Base-by-base conservation (phyloP, 2,113 vertebrate species). In the Scytalopus superciliaris region DNA sequence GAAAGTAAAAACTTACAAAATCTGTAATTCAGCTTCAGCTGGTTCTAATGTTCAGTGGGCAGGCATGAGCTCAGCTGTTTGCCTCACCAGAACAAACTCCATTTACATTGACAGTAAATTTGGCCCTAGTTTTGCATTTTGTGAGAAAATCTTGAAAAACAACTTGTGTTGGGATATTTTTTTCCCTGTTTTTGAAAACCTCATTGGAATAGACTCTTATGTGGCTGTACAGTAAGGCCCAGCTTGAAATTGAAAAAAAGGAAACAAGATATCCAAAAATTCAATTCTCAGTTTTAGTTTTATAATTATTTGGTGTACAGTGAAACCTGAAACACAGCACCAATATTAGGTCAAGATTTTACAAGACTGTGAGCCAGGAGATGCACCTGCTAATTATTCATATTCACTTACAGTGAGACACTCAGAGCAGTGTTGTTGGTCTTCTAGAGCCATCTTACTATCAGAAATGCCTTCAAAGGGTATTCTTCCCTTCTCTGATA, bases 131-230 rank as follows among this genome's bases (percentile, higher is more conserved):
- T 88, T 70, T 86, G 33, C 47, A 7, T 80, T 87, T 86, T 62
- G 74, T 70, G 67, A 89, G 30, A 52, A 12, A 95, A 84, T 74
- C 35, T 80, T 86, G 62, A 95, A 87, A 92, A 96, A 89, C 31
- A 95, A 47, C 37, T 66, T 74, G 35, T 45, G 88, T 33, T 28
- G 66, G 39, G 27, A 64, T 35, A 30, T 62, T 18, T 18, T 47
- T 4, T 8, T 2, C 0, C 3, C 30, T 13, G 1, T 57, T 96
- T 83, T 75, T 50, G 37, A 88, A 69, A 87, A 40, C 55, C 73
- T 89, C 3, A 3, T 39, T 70, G 49, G 53, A 96, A 69, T 35
- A 88, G 45, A 59, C 9, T 83, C 10, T 50, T 60, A 27, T 0
- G 4, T 53, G 70, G 60, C 15, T 25, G 33, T 2, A 2, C 22